A percentile compares a stretch with the other conserved stretches of the same genome.
These are phyloP conservation scores for Bostrychus sinensis DNA, from an alignment of 2,113 vertebrate genomes.

Conservation along the genomic window DNA sequence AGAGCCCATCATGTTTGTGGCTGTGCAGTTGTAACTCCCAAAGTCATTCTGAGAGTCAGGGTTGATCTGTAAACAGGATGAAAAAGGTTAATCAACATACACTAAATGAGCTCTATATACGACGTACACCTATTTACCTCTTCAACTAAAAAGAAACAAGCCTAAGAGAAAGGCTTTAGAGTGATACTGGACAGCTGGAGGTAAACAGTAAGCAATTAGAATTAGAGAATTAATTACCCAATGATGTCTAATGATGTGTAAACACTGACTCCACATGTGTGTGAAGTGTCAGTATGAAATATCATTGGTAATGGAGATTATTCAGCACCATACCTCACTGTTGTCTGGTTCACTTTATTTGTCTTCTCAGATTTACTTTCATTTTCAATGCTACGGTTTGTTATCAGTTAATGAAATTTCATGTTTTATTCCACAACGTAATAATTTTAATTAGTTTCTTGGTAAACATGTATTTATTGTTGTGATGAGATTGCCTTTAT, in stretches of 20 bases:
- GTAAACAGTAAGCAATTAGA: too few species aligned
- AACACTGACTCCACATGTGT: background rate
- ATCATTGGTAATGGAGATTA: background rate
- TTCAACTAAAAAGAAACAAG: too few species aligned
- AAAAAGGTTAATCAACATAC: constrained; percentile 2
- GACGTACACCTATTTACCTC: too few species aligned
- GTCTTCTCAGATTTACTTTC: background rate
- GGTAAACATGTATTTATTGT: constrained; percentile 2
- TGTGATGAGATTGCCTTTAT: background rate
- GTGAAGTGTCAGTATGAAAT: background rate
- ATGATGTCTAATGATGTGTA: background rate
- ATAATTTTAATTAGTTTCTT: constrained; percentile 8
- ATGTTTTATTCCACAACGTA: background rate
- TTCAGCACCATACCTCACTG: too few species aligned
- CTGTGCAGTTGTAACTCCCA: constrained; percentile 97
- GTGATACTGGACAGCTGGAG: too few species aligned
- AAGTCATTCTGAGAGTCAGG: constrained; percentile 95
- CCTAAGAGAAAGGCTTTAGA: too few species aligned
- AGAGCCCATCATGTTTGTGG: constrained; percentile 88
- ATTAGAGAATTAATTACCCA: too few species aligned
- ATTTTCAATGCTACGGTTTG: background rate
- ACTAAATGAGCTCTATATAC: too few species aligned
- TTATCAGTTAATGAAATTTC: constrained; percentile 12
- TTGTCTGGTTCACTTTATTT: background rate
- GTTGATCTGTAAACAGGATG: constrained; percentile 79